A percentile compares a stretch with the other conserved stretches of the same genome.
These are phyloP conservation scores for Rhinoderma darwinii DNA, from an alignment of 2,113 vertebrate species.

Conservation along the genomic window DNA sequence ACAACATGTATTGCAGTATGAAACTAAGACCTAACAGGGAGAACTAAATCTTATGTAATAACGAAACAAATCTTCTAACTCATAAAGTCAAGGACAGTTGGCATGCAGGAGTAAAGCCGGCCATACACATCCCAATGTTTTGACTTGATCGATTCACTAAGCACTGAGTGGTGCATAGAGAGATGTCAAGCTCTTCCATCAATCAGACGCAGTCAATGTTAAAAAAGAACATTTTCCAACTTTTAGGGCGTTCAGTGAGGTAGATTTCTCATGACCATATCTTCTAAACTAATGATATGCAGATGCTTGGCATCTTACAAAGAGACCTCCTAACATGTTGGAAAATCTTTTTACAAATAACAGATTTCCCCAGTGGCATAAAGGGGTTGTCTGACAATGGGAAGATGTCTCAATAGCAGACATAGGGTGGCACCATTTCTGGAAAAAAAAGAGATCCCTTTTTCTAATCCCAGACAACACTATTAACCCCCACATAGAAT, in stretches of 20 bases:
- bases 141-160: not conserved
- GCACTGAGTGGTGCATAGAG: not conserved
- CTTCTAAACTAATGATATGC: not conserved
- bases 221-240: not conserved
- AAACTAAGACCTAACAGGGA: not conserved
- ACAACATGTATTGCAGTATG: not conserved
- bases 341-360: too few relatives aligned
- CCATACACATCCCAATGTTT: not conserved
- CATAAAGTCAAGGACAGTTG: not conserved
- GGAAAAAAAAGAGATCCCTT: too few relatives aligned
- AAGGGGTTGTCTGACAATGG: not conserved
- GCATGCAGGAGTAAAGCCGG: not conserved
- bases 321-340: too few relatives aligned
- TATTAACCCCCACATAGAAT: not conserved
- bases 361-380: too few relatives aligned
- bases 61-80: too few relatives aligned
- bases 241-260: too few relatives aligned
- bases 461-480: too few relatives aligned
- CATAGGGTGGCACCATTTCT: too few relatives aligned
- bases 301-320: not conserved
- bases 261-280: not conserved
- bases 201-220: not conserved
- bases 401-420: not conserved
- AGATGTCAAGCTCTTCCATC: not conserved
- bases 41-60: too few relatives aligned